Conservation (phyloP, 1,140 invertebrate genomes). For the Aporrectodea caliginosa region DNA sequence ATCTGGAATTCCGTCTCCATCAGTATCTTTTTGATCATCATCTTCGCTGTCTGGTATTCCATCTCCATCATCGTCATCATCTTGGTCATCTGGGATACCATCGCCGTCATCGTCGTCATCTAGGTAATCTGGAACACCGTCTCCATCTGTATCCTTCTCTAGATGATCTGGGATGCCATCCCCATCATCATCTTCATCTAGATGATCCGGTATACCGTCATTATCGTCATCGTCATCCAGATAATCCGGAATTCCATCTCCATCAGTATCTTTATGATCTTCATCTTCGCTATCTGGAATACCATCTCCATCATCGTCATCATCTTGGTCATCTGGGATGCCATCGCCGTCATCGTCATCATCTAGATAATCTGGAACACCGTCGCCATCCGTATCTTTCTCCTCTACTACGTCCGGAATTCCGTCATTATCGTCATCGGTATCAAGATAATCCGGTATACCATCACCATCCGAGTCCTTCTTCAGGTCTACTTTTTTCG, state of each 20-base stretch:
- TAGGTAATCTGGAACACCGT: constrained; percentile 17
- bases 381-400: constrained; percentile 20
- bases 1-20: too few relatives aligned
- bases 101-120: constrained; percentile 31
- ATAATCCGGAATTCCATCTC: constrained; percentile 19
- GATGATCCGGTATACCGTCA: too few relatives aligned
- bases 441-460: constrained; percentile 17
- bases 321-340: constrained; percentile 9
- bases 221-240: constrained; percentile 22
- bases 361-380: background rate
- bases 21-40: too few relatives aligned
- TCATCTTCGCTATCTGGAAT: constrained; percentile 7
- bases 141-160: too few relatives aligned
- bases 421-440: constrained; percentile 24
- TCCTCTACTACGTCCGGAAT: constrained; percentile 5
- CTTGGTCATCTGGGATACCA: constrained; percentile 33
- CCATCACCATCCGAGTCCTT: constrained; percentile 16
- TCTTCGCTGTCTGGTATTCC: constrained; percentile 23
- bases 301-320: constrained; percentile 13
- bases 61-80: too few relatives aligned
- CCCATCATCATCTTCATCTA: constrained; percentile 23
- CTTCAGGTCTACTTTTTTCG: background rate
- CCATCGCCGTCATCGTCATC: constrained; percentile 5
- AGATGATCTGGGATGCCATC: constrained; percentile 2
- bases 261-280: constrained; percentile 9